Evolutionary conservation across 2,888 invertebrate species (phyloP).

Genomic region (Ophion ellenae): DNA sequence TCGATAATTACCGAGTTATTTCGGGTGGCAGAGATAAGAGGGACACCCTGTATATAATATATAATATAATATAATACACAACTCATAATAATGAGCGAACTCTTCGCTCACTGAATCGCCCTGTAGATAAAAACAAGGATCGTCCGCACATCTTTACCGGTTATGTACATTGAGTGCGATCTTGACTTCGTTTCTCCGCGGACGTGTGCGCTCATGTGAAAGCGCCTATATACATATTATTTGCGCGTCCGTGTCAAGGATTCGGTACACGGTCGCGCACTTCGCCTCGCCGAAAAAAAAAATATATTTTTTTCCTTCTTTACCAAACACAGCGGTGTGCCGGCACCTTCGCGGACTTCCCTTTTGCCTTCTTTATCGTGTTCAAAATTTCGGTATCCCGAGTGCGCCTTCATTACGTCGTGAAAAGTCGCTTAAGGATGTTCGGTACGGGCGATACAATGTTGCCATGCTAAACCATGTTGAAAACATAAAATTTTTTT

Average conservation of each 20-base stretch:
- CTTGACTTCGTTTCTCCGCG: slow-evolving; percentile 74
- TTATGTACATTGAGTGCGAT: slow-evolving; percentile 65
- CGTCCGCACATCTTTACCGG: slow-evolving; percentile 42
- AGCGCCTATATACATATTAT: slow-evolving; percentile 28
- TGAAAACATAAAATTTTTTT: too few species aligned
- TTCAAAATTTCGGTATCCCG: neutral
- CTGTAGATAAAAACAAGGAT: slow-evolving; percentile 41
- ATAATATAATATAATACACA: neutral
- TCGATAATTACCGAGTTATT: too few species aligned
- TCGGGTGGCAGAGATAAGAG: too few species aligned
- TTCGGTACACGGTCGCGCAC: slow-evolving; percentile 74
- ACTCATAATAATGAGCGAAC: too few species aligned
- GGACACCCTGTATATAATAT: too few species aligned
- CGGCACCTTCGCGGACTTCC: slow-evolving; percentile 23
- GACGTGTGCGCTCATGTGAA: slow-evolving; percentile 39
- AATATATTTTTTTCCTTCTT: slow-evolving; percentile 26
- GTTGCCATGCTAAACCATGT: too few species aligned
- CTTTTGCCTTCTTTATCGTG: slow-evolving; percentile 16
- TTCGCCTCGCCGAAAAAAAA: slow-evolving; percentile 45
- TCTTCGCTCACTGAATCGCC: slow-evolving; percentile 34
- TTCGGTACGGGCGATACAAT: too few species aligned
- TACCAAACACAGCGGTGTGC: slow-evolving; percentile 44
- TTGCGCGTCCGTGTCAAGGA: slow-evolving; percentile 72
- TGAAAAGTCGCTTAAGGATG: neutral
- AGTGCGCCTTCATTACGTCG: neutral